These are phyloP conservation scores for Leptobrachium leishanense DNA, from an alignment of 2,113 vertebrate species.

Conservation along the genomic window DNA sequence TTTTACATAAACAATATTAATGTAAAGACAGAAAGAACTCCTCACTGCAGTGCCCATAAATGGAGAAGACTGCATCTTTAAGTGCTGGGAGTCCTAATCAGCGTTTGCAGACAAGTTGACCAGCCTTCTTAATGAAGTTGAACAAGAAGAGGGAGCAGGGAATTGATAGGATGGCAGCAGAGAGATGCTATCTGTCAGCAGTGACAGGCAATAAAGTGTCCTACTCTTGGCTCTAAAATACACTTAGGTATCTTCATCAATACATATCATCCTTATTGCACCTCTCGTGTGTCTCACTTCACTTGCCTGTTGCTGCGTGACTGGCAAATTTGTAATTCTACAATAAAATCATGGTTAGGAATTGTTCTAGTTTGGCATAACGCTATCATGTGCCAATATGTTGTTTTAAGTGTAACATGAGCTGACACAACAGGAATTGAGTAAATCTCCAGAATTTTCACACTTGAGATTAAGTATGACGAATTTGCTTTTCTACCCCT, in stretches of 20 bases:
- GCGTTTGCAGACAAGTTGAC: constrained; percentile 24
- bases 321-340: background rate
- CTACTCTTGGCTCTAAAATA: constrained; percentile 47
- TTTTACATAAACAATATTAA: too few relatives aligned
- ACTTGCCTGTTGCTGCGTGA: background rate
- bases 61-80: background rate
- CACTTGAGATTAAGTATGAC: too few relatives aligned
- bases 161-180: constrained; percentile 43
- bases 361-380: background rate
- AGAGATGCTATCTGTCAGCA: constrained; percentile 49
- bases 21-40: too few relatives aligned
- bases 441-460: too few relatives aligned
- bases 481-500: too few relatives aligned
- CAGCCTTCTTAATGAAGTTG: constrained; percentile 44
- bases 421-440: too few relatives aligned
- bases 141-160: constrained; percentile 36
- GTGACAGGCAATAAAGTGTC: constrained; percentile 49
- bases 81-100: constrained; percentile 1
- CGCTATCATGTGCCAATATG: too few relatives aligned
- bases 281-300: constrained; percentile 11
- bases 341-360: background rate
- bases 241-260: constrained; percentile 46
- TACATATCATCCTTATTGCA: constrained; percentile 40
- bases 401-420: too few relatives aligned
- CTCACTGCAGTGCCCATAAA: background rate